Evolutionary conservation across 2,113 vertebrate genomes (phyloP), one percentile per base, ranked within the genome.

Genomic region (Stegostoma tigrinum): DNA sequence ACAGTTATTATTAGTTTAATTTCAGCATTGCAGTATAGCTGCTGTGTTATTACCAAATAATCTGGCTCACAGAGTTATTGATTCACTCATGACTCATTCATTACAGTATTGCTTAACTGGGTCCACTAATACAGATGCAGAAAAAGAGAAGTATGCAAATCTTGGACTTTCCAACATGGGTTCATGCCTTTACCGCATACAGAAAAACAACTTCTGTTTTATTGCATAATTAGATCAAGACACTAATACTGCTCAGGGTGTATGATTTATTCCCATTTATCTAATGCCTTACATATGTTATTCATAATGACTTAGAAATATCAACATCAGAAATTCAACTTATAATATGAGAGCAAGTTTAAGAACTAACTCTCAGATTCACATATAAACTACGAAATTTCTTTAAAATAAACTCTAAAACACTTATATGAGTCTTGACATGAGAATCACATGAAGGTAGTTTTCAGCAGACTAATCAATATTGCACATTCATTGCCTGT

Each of bases 291-390:
- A n/a, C 0, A 15, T 90, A 90, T 93, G 15, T 67, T 23, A 93
- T 66, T 61, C 89, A 67, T 38, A 61, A 38, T 90, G 30, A 90
- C 4, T 52, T 86, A 21, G 66, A 93, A 93, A 66, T 93, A 93
- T 93, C 64, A 93, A 93, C 38, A 93, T 93, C 34, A 83, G 80
- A 66, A 93, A 66, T 93, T 5, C 64, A 93, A 93, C 10, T 38
- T 55, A 91, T n/a, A 38, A 91, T 55, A 87, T 24, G 23, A 61
- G 66, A 91, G n/a, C 89, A 93, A 21, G 61, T 93, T 66, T 93
- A 38, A 93, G 64, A n/a, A 66, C 42, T 93, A 67, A 66, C 55
- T 19, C 52, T 61, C 5, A 38, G 34, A 10, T 66, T 66, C 34
- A 93, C 19, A 12, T 66, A 23, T 93, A 93, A 91, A 66, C 55